These are phyloP conservation scores for Proisotoma minuta DNA, from an alignment of 2,888 invertebrate species.

Conservation along the genomic window DNA sequence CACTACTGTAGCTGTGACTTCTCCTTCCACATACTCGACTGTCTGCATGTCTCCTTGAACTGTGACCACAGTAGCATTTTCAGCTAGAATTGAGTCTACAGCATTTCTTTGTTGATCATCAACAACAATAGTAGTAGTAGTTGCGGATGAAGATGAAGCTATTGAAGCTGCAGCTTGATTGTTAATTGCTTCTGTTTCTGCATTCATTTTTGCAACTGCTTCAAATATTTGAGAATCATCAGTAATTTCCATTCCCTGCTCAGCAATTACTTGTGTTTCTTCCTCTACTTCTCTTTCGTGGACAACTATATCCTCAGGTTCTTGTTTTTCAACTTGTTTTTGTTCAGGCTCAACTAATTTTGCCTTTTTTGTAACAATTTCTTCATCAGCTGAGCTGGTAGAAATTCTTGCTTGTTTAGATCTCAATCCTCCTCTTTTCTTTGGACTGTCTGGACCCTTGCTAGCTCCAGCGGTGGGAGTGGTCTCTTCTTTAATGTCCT, in stretches of 20 bases:
- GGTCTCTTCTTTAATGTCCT: neutral
- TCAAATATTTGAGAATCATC: constrained; percentile 24
- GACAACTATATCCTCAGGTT: neutral
- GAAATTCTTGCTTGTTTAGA: neutral
- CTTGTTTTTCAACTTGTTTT: neutral
- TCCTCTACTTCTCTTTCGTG: neutral
- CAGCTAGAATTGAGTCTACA: constrained; percentile 7
- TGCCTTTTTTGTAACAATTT: neutral
- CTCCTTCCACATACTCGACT: neutral
- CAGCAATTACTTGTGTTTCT: neutral
- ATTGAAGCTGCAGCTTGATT: neutral
- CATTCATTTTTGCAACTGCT: constrained; percentile 17
- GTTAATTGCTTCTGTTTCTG: constrained; percentile 8
- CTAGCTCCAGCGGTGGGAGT: neutral
- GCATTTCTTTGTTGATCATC: constrained; percentile 2
- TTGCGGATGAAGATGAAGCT: neutral
- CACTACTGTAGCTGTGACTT: constrained; percentile 10
- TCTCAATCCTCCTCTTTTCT: neutral
- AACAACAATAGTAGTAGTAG: neutral
- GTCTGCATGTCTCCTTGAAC: constrained; percentile 6
- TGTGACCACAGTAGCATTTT: constrained; percentile 9
- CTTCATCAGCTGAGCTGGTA: no score
- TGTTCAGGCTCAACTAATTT: neutral
- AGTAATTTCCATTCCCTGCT: neutral
- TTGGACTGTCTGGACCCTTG: neutral